Conservation (phyloP, 2,113 vertebrate species). For the Willisornis vidua region DNA sequence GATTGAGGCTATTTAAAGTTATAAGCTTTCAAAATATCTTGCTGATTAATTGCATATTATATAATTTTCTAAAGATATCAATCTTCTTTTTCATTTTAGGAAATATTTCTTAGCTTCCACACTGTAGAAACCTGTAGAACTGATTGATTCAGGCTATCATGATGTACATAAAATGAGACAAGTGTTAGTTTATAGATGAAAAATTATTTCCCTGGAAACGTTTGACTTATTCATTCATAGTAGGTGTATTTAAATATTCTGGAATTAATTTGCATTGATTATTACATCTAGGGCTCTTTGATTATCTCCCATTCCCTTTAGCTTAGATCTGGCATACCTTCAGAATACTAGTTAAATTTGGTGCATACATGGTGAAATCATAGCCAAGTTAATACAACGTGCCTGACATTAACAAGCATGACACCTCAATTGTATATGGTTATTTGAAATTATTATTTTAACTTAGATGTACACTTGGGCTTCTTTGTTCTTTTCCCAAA, state of each 20-base stretch:
- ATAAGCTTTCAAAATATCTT: constrained; percentile 25
- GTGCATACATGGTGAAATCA: not conserved
- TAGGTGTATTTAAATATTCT: constrained; percentile 25
- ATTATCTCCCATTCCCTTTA: not conserved
- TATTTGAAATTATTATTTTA: not conserved
- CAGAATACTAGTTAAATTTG: not conserved
- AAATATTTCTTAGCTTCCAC: not conserved
- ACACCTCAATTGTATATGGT: not conserved
- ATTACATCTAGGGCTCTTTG: not conserved
- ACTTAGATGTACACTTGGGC: not conserved
- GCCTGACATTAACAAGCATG: not conserved
- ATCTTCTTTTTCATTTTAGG: not conserved
- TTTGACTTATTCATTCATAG: constrained; percentile 2
- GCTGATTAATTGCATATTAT: constrained; percentile 14
- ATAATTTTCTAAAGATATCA: constrained; percentile 39
- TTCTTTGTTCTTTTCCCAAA: not conserved
- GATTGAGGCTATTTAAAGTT: constrained; percentile 2
- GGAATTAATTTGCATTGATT: constrained; percentile 14
- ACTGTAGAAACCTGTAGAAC: not conserved
- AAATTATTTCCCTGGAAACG: constrained; percentile 18
- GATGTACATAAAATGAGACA: not conserved
- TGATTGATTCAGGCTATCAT: not conserved
- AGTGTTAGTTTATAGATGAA: constrained; percentile 17
- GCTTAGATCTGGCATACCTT: not conserved
- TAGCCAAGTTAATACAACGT: not conserved